These are phyloP conservation scores for Noturus placidus DNA, from an alignment of 2,113 vertebrate genomes.

Conservation along the genomic window DNA sequence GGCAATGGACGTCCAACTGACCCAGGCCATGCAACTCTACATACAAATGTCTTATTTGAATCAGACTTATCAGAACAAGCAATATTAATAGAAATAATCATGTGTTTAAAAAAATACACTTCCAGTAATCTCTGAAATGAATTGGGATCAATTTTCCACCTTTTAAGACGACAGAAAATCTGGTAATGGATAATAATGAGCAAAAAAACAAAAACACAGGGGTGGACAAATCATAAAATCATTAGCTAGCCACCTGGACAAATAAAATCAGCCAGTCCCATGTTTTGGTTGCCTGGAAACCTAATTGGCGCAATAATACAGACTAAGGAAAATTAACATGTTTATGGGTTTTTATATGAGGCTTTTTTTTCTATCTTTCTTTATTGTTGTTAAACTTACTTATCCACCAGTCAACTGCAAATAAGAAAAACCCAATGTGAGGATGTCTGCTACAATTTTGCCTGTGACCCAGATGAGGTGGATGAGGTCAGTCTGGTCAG, in stretches of 20 bases:
- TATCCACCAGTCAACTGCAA: background rate
- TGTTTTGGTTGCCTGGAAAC: background rate
- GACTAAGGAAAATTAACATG: background rate
- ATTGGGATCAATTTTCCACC: background rate
- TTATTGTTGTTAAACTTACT: background rate
- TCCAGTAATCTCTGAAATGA: background rate
- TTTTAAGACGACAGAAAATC: background rate
- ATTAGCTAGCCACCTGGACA: background rate
- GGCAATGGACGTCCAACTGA: background rate
- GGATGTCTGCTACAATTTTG: background rate
- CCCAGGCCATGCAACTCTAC: background rate
- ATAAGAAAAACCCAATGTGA: background rate
- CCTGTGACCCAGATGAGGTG: conserved; percentile 11
- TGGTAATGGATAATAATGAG: background rate
- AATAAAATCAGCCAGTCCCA: background rate
- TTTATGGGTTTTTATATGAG: background rate
- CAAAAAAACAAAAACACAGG: background rate
- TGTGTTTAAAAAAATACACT: background rate
- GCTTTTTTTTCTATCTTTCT: background rate
- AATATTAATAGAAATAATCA: background rate
- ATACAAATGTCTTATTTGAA: background rate
- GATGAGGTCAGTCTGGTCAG: background rate
- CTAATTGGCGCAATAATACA: background rate
- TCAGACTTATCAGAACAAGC: background rate
- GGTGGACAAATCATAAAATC: background rate